Evolutionary conservation across 2,113 vertebrate genomes (phyloP).

Genomic region (Rhynchomys soricoides): DNA sequence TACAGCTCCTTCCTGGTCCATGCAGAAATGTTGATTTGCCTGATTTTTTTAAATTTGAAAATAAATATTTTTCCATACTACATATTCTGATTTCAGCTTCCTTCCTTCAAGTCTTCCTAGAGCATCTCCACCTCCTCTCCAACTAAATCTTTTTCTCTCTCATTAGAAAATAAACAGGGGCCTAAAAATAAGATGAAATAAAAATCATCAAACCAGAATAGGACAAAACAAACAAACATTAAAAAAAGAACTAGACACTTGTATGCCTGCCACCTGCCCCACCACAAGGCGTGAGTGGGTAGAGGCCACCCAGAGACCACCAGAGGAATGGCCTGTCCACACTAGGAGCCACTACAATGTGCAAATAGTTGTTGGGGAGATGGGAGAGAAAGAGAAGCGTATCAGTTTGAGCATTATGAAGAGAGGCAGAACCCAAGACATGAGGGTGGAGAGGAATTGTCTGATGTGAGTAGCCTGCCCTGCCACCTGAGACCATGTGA

Average conservation of each 20-base stretch:
- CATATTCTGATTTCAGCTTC: not conserved
- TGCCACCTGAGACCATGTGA: too few relatives aligned
- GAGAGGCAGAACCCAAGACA: too few relatives aligned
- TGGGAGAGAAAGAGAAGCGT: too few relatives aligned
- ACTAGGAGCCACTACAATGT: too few relatives aligned
- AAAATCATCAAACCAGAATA: not conserved
- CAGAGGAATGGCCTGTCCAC: too few relatives aligned
- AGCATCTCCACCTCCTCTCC: not conserved
- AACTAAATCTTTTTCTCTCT: not conserved
- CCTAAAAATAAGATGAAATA: not conserved
- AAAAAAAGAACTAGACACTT: not conserved
- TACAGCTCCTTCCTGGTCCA: not conserved
- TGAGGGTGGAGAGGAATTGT: too few relatives aligned
- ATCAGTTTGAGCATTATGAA: too few relatives aligned
- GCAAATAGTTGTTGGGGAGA: too few relatives aligned
- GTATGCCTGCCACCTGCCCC: too few relatives aligned
- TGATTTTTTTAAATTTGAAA: not conserved
- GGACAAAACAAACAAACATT: not conserved
- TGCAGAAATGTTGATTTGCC: not conserved
- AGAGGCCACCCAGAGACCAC: too few relatives aligned
- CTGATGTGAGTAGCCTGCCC: too few relatives aligned
- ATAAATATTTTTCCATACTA: not conserved
- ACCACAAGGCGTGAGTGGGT: too few relatives aligned
- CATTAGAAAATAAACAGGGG: not conserved
- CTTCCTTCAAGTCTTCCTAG: not conserved